Conservation (phyloP, 2,888 invertebrate genomes). For the Erannis defoliaria region DNA sequence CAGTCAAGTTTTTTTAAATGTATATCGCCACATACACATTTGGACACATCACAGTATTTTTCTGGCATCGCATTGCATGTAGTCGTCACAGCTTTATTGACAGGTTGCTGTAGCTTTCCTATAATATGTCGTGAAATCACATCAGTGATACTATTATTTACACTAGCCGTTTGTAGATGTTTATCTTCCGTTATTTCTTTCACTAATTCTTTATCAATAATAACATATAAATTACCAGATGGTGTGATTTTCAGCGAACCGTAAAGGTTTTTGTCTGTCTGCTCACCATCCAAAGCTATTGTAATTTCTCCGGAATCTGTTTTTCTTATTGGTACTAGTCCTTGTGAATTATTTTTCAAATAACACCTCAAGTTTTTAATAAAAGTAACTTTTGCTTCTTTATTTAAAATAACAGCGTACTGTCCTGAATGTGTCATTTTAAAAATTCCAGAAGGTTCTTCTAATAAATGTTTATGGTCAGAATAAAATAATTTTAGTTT, state of each 20-base stretch:
- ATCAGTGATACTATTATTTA: slow-evolving; percentile 5
- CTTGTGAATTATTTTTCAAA: slow-evolving; percentile 51
- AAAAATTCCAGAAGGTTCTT: slow-evolving; percentile 49
- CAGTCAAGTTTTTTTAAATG: slow-evolving; percentile 1
- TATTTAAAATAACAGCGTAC: slow-evolving; percentile 59
- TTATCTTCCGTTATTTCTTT: slow-evolving; percentile 42
- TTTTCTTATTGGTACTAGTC: slow-evolving; percentile 55
- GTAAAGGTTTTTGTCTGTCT: slow-evolving; percentile 45
- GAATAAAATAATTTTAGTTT: slow-evolving; percentile 49
- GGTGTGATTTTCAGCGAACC: slow-evolving; percentile 64
- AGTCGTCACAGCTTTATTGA: slow-evolving; percentile 58
- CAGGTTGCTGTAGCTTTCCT: slow-evolving; percentile 40
- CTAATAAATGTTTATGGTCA: slow-evolving; percentile 44
- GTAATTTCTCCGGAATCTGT: slow-evolving; percentile 60
- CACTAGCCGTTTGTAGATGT: neutral
- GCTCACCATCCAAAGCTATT: slow-evolving; percentile 53
- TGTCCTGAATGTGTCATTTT: slow-evolving; percentile 61
- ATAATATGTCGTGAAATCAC: slow-evolving; percentile 40
- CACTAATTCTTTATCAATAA: slow-evolving; percentile 53
- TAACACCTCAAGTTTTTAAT: slow-evolving; percentile 60
- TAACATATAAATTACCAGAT: slow-evolving; percentile 65
- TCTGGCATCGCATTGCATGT: slow-evolving; percentile 51
- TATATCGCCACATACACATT: slow-evolving; percentile 57
- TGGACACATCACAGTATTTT: slow-evolving; percentile 50
- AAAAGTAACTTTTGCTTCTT: slow-evolving; percentile 61